Base-by-base conservation (phyloP, 2,797 vertebrate species). In the Choloepus didactylus region DNA sequence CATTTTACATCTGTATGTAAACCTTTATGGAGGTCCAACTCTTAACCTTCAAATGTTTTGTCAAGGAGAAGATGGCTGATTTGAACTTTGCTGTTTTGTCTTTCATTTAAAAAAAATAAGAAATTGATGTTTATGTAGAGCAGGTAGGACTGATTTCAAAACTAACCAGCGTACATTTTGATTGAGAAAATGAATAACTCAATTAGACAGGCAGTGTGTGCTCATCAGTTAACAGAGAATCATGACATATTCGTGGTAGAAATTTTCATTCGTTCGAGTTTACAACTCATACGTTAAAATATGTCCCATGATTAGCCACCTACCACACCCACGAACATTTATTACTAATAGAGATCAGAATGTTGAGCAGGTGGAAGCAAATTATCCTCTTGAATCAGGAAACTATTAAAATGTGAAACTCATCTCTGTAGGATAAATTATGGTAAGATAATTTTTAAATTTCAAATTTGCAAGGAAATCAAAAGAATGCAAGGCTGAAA, bases 131-230 rank as follows among this genome's bases (percentile, higher is more conserved):
- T 72, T 75, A 64, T 6, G 69, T 5, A 41, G 73, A 46, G 56
- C 72, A 46, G 62, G 44, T 2, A 67, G 94, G 49, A 66, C 69
- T 64, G 62, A 92, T 93, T 94, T 35, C 77, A 51, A 93, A 94
- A 49, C 41, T 59, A 72, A 77, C 56, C 27, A 75, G 76, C 75
- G 93, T 4, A 14, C 11, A 16, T 81, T 69, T 76, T 11, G 96
- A 95, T 18, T 41, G 91, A 54, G 54, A 66, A 93, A 80, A 44
- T 4, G 60, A 76, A 66, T 35, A 49, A 21, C 64, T n/a, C 15
- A 2, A 38, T 6, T 35, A 19, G 18, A n/a, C 81, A 67, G 79
- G 35, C 21, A 3, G 31, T 51, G 31, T 5, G 0, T 0, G 3
- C 5, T n/a, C 86, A 8, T 41, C 44, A 7, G 16, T 9, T 9